These are phyloP conservation scores for Thecocarcelia acutangulata DNA, from an alignment of 2,888 invertebrate species.

Conservation along the genomic window DNA sequence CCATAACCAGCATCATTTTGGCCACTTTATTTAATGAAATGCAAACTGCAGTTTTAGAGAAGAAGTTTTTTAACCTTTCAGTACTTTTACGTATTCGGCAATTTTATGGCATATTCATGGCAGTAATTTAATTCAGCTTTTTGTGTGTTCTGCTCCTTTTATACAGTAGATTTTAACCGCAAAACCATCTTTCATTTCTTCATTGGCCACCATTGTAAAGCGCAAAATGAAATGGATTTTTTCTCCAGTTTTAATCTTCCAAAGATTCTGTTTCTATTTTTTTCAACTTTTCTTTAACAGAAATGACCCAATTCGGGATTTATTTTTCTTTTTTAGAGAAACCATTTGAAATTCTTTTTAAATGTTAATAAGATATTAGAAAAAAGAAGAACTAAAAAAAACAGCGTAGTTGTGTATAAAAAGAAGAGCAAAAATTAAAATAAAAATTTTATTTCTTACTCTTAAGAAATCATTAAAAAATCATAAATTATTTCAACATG, in stretches of 20 bases:
- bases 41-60: conserved; percentile 57
- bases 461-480: conserved; percentile 62
- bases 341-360: conserved; percentile 65
- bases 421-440: conserved; percentile 17
- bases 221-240: conserved; percentile 41
- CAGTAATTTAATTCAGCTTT: conserved; percentile 58
- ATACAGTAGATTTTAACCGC: background rate
- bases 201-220: conserved; percentile 36
- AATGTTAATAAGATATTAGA: conserved; percentile 63
- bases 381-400: conserved; percentile 14
- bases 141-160: background rate
- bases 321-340: conserved; percentile 20
- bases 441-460: conserved; percentile 38
- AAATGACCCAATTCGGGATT: conserved; percentile 61
- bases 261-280: conserved; percentile 30
- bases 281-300: conserved; percentile 41
- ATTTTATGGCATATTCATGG: conserved; percentile 55
- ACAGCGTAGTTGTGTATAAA: conserved; percentile 1
- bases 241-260: conserved; percentile 20
- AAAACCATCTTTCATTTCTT: background rate
- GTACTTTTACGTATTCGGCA: conserved; percentile 18
- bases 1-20: conserved; percentile 37
- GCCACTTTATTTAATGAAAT: conserved; percentile 63
- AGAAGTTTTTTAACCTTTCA: conserved; percentile 57
- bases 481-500: conserved; percentile 59